These are phyloP conservation scores for Halocaridina rubra DNA, from an alignment of 2,888 invertebrate species.

Conservation along the genomic window DNA sequence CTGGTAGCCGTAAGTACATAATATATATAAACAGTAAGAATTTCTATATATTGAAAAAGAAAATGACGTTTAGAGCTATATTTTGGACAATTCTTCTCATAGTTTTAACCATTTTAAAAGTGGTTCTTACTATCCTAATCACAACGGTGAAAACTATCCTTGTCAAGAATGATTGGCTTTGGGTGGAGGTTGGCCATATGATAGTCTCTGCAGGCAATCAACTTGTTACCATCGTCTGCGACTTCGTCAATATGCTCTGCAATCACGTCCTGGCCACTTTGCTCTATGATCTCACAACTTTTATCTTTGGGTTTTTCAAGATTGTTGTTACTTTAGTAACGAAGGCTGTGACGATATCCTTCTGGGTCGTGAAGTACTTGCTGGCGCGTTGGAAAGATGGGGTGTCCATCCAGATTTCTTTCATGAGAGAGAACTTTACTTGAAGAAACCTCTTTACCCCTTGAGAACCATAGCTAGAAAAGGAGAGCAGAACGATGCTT, in stretches of 20 bases:
- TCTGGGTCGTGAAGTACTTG: constrained; percentile 30
- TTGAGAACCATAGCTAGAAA: background rate
- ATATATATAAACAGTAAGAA: no score
- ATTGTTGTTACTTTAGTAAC: constrained; percentile 6
- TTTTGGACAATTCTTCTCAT: constrained; percentile 28
- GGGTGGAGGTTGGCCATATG: constrained; percentile 22
- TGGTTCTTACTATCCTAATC: constrained; percentile 24
- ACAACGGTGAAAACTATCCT: constrained; percentile 42
- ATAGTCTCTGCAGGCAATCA: constrained; percentile 13
- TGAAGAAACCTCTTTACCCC: background rate
- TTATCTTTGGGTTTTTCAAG: constrained; percentile 16
- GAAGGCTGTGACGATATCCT: constrained; percentile 26
- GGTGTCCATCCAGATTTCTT: background rate
- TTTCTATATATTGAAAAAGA: no score
- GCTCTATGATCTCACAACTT: constrained; percentile 26
- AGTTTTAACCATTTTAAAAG: constrained; percentile 26
- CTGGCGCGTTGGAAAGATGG: constrained; percentile 23
- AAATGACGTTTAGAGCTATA: background rate
- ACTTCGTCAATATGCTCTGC: constrained; percentile 25
- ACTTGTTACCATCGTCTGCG: constrained; percentile 11
- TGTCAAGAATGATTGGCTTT: constrained; percentile 40
- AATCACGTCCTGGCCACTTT: constrained; percentile 27
- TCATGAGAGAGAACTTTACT: background rate
- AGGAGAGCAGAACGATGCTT: background rate
- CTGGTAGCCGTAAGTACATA: no score